A percentile compares a stretch with the other conserved stretches of the same genome.
Conservation (phyloP, 2,888 invertebrate species). For the Palloptera scutellata region DNA sequence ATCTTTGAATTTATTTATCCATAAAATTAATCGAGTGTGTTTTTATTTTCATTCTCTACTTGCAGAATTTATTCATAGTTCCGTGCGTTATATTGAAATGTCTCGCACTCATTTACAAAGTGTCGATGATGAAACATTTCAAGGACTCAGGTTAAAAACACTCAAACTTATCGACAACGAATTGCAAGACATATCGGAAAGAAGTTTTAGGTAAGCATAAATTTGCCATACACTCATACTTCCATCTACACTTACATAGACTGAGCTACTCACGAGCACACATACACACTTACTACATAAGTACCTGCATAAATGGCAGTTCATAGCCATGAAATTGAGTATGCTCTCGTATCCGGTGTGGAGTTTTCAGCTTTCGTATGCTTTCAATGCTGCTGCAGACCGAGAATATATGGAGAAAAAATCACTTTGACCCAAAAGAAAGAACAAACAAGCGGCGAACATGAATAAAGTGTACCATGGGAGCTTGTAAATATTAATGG, state of each 20-base stretch:
- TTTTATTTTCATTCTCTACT: slow-evolving; percentile 46
- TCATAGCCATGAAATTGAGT: too few species aligned
- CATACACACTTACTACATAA: not conserved
- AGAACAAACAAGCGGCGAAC: slow-evolving; percentile 2
- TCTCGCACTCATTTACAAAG: slow-evolving; percentile 82
- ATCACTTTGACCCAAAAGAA: not conserved
- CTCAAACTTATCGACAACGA: slow-evolving; percentile 84
- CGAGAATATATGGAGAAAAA: not conserved
- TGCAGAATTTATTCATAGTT: slow-evolving; percentile 81
- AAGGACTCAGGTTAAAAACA: slow-evolving; percentile 79
- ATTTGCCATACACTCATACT: not conserved
- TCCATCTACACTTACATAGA: not conserved
- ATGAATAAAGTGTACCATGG: slow-evolving; percentile 22
- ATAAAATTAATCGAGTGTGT: too few species aligned
- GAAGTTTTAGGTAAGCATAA: slow-evolving; percentile 77
- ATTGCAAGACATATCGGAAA: slow-evolving; percentile 79
- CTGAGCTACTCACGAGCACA: not conserved
- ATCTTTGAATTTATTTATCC: too few species aligned
- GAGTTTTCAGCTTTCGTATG: too few species aligned
- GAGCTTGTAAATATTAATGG: slow-evolving; percentile 43
- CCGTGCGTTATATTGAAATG: slow-evolving; percentile 83
- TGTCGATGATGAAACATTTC: slow-evolving; percentile 81
- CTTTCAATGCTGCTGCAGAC: too few species aligned
- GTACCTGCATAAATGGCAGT: too few species aligned
- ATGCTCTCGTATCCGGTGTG: too few species aligned